phyloP scores from a whole-genome alignment of 2,113 vertebrate genomes.

The Corythornis vintsioides region DNA sequence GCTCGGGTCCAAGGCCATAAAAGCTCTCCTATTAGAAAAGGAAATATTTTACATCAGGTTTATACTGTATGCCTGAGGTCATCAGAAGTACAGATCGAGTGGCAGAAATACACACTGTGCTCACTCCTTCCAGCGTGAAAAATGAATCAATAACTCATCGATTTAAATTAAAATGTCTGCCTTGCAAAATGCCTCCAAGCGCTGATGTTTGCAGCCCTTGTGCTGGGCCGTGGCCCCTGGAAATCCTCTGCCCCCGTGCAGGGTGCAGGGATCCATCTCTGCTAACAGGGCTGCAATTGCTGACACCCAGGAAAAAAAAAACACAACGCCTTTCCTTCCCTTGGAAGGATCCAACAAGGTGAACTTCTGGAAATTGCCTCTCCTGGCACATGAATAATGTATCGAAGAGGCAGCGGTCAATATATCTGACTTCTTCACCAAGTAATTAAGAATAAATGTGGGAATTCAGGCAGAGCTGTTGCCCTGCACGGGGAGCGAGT shows the following conservation, averaged over 20 bases:
- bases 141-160: slow-evolving; percentile 66
- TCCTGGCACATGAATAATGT: slow-evolving; percentile 31
- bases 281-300: not conserved
- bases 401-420: not conserved
- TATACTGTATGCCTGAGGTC: slow-evolving; percentile 55
- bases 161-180: slow-evolving; percentile 59
- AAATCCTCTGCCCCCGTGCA: not conserved
- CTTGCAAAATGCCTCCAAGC: slow-evolving; percentile 28
- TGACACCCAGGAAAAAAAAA: not conserved
- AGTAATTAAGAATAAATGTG: slow-evolving; percentile 56
- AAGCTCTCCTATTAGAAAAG: slow-evolving; percentile 49
- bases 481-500: fast-evolving
- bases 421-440: slow-evolving; percentile 19
- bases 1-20: slow-evolving; percentile 6
- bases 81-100: slow-evolving; percentile 51
- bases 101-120: slow-evolving; percentile 60
- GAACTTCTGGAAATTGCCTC: slow-evolving; percentile 44
- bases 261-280: not conserved
- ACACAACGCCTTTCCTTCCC: not conserved
- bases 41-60: slow-evolving; percentile 59
- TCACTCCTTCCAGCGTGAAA: slow-evolving; percentile 37
- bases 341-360: slow-evolving; percentile 36
- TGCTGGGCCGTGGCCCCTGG: not conserved
- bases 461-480: slow-evolving; percentile 42
- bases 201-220: not conserved